Evolutionary conservation across 1,140 invertebrate genomes (phyloP).

Genomic region (Condylostylus longicornis): DNA sequence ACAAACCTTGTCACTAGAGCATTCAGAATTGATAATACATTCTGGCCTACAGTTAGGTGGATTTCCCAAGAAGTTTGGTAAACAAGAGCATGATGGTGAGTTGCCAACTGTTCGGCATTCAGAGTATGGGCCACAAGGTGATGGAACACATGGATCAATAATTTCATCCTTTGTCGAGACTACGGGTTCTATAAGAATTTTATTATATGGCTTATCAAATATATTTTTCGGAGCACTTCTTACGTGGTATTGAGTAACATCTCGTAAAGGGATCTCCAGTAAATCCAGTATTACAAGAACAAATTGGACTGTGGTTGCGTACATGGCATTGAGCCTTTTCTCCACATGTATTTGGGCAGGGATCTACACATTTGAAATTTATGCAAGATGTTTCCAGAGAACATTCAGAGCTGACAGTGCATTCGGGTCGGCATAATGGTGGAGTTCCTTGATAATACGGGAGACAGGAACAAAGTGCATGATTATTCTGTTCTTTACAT

Average conservation of each 20-base stretch:
- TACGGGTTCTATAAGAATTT: conserved; percentile 35
- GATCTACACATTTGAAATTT: conserved; percentile 71
- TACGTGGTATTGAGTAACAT: conserved; percentile 44
- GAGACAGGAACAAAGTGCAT: conserved; percentile 65
- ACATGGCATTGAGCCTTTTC: conserved; percentile 67
- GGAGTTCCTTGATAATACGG: conserved; percentile 58
- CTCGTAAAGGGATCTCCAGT: conserved; percentile 70
- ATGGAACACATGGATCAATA: conserved; percentile 50
- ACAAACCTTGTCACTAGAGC: conserved; percentile 43
- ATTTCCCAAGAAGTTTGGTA: conserved; percentile 43
- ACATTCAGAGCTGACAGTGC: conserved; percentile 69
- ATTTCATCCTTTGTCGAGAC: conserved; percentile 28
- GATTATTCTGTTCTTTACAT: conserved; percentile 53
- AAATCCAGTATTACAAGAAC: conserved; percentile 57
- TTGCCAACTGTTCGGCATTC: conserved; percentile 46
- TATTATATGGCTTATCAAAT: no score
- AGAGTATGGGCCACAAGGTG: conserved; percentile 61
- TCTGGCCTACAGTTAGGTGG: conserved; percentile 52
- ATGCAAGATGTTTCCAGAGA: conserved; percentile 61
- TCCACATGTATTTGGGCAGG: conserved; percentile 68
- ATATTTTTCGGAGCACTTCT: conserved; percentile 33
- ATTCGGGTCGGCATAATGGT: conserved; percentile 65
- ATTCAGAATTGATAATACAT: conserved; percentile 49
- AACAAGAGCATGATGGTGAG: conserved; percentile 43
- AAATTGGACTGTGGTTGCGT: conserved; percentile 69